phyloP scores from a whole-genome alignment of 2,113 vertebrate genomes.

The Salminus brasiliensis region DNA sequence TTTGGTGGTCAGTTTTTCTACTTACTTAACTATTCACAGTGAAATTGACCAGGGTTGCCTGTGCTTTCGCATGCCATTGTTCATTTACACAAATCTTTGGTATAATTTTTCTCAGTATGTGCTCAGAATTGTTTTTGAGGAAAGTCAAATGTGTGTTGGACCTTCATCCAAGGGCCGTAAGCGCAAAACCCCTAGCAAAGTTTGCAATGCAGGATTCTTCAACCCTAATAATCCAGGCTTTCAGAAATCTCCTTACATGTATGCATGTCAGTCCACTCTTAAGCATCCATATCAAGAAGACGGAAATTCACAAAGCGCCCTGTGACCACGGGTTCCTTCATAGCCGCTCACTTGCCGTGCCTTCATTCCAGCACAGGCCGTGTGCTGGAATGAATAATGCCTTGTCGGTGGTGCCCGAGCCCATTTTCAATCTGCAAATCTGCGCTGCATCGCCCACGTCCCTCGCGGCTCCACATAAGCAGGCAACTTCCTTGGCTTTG shows the following conservation, averaged over 20 bases:
- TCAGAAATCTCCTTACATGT: not conserved
- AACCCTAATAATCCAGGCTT: not conserved
- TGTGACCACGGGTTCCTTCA: not conserved
- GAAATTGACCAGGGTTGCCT: too few species aligned
- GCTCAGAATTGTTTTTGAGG: too few species aligned
- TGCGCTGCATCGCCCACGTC: conserved; percentile 22
- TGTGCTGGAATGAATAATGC: conserved; percentile 10
- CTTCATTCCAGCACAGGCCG: conserved; percentile 9
- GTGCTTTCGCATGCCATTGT: too few species aligned
- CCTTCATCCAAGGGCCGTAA: too few species aligned
- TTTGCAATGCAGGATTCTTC: too few species aligned
- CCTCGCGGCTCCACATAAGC: conserved; percentile 19
- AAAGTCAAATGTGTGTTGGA: too few species aligned
- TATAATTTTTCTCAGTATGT: too few species aligned
- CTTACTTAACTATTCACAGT: too few species aligned
- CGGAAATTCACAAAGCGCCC: not conserved
- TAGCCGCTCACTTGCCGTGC: not conserved
- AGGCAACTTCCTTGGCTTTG: conserved; percentile 20
- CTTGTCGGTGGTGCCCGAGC: conserved; percentile 15
- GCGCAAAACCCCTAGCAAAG: too few species aligned
- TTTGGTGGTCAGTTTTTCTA: too few species aligned
- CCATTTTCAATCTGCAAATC: conserved; percentile 28
- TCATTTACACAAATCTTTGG: too few species aligned
- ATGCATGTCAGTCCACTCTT: not conserved
- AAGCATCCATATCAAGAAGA: not conserved